Evolutionary conservation across 2,888 invertebrate genomes (phyloP).

Genomic region (Physocephala rufipes): DNA sequence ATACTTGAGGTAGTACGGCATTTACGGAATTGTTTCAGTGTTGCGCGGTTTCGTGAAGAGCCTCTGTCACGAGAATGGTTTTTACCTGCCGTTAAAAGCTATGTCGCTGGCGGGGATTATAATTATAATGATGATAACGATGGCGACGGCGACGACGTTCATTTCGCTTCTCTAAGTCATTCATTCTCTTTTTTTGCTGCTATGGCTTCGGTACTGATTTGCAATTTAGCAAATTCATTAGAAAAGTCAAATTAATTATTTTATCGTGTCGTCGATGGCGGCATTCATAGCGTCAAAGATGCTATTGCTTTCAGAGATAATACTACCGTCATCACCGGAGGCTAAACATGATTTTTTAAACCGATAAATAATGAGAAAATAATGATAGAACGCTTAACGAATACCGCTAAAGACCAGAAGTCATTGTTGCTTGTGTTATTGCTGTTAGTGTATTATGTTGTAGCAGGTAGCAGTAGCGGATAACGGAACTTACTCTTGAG

Average conservation of each 20-base stretch:
- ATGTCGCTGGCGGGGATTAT: background rate
- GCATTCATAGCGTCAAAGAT: background rate
- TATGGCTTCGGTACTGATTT: background rate
- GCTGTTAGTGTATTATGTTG: no score
- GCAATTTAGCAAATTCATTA: constrained; percentile 23
- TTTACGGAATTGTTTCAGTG: constrained; percentile 9
- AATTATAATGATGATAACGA: constrained; percentile 1
- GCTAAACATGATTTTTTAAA: no score
- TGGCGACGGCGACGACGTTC: background rate
- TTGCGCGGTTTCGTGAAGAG: constrained; percentile 13
- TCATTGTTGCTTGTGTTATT: no score
- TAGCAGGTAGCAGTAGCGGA: constrained; percentile 10
- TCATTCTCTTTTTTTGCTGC: background rate
- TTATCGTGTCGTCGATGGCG: constrained; percentile 14
- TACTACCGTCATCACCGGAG: no score
- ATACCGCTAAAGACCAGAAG: background rate
- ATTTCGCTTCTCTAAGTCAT: no score
- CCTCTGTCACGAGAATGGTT: background rate
- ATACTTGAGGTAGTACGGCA: background rate
- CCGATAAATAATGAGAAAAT: constrained; percentile 24
- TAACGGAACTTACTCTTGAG: constrained; percentile 9
- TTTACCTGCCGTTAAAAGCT: no score
- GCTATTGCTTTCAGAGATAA: no score
- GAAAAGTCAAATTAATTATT: constrained; percentile 25
- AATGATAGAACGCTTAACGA: constrained; percentile 12